A percentile compares a stretch with the other conserved stretches of the same genome.
phyloP scores from a whole-genome alignment of 2,888 invertebrate species.

The Hemithea aestivaria region DNA sequence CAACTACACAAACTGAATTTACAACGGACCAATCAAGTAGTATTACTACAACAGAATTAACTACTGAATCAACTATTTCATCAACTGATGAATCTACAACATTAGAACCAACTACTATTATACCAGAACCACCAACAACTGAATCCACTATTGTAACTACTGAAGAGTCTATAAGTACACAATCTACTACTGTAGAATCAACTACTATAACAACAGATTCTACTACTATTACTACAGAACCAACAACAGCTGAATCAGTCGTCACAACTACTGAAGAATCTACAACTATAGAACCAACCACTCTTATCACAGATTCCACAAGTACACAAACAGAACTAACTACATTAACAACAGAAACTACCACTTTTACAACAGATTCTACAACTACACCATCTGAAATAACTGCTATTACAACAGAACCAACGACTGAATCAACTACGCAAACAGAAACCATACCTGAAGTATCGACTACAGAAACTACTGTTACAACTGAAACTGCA shows the following conservation, averaged over 20 bases:
- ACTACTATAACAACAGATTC: no score
- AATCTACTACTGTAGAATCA: no score
- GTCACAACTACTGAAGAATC: background rate
- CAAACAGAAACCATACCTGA: background rate
- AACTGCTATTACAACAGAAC: background rate
- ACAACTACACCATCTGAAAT: background rate
- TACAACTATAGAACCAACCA: background rate
- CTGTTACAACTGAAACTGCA: background rate
- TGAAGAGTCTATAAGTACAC: no score
- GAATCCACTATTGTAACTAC: background rate
- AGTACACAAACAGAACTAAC: background rate
- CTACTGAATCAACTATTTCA: background rate
- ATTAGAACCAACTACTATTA: background rate
- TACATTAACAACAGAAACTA: background rate
- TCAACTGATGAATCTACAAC: background rate
- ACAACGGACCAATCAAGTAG: no score
- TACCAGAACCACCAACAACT: background rate
- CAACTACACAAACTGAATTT: background rate
- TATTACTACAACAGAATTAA: background rate
- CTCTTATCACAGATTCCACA: background rate
- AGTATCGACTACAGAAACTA: background rate
- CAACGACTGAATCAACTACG: background rate
- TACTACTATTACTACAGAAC: background rate
- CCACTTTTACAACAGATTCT: background rate
- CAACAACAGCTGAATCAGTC: background rate